Evolutionary conservation across 2,113 vertebrate species (phyloP).

Genomic region (Pteronura brasiliensis): DNA sequence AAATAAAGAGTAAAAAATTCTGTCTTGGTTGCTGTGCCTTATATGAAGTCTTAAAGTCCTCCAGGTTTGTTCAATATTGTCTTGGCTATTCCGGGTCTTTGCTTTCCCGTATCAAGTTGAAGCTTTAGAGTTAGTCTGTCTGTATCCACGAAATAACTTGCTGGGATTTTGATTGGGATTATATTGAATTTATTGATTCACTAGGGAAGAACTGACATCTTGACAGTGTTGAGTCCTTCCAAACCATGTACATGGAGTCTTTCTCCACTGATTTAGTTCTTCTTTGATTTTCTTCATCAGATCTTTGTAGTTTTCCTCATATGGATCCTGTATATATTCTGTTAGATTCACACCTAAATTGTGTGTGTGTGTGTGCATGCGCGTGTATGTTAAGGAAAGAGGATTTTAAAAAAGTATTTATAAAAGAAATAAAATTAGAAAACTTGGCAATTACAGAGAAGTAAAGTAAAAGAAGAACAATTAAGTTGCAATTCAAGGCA

Average conservation of each 20-base stretch:
- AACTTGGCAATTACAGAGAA: constrained; percentile 31
- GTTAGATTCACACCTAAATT: not conserved
- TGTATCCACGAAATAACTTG: not conserved
- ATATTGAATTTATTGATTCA: not conserved
- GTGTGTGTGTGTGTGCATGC: no score
- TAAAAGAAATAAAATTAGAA: constrained; percentile 42
- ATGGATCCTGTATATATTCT: not conserved
- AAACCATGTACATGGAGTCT: not conserved
- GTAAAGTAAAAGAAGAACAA: constrained; percentile 13
- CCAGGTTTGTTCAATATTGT: not conserved
- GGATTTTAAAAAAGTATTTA: not conserved
- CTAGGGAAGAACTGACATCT: not conserved
- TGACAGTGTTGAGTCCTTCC: not conserved
- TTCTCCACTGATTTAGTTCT: not conserved
- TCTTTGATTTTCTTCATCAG: not conserved
- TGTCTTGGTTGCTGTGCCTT: not conserved
- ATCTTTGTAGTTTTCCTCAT: not conserved
- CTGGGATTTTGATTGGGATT: not conserved
- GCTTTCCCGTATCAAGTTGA: not conserved
- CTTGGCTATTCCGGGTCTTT: not conserved
- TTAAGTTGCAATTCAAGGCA: not conserved
- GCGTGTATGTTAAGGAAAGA: not conserved
- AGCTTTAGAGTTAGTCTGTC: not conserved
- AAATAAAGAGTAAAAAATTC: no score
- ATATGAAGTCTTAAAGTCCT: not conserved